These are phyloP conservation scores for Drosophila longiperda DNA, from an alignment of 2,888 invertebrate species.

Conservation along the genomic window DNA sequence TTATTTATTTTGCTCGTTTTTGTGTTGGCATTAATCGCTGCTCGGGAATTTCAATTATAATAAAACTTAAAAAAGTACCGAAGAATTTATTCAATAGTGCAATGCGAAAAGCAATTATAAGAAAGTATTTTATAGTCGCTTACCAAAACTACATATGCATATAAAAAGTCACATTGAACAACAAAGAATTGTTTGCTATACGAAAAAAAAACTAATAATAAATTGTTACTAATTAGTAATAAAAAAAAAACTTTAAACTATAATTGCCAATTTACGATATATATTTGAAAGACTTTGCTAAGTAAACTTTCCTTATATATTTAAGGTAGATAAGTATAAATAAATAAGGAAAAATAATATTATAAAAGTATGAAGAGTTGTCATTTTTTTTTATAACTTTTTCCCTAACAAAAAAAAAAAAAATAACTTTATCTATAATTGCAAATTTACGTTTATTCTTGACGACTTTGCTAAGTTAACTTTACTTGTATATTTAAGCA, in stretches of 20 bases:
- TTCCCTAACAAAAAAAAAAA: too few relatives aligned
- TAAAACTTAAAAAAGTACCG: constrained; percentile 74
- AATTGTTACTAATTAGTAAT: neutral
- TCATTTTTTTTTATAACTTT: too few relatives aligned
- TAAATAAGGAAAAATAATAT: neutral
- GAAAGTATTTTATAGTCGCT: constrained; percentile 77
- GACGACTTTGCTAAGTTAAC: too few relatives aligned
- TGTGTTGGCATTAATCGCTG: constrained; percentile 82
- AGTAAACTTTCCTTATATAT: neutral
- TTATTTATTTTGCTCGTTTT: constrained; percentile 82
- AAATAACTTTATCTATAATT: too few relatives aligned
- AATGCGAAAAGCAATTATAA: constrained; percentile 79
- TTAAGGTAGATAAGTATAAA: neutral
- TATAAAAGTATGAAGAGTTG: too few relatives aligned
- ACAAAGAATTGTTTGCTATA: neutral
- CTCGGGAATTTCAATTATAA: constrained; percentile 82
- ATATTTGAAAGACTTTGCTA: neutral
- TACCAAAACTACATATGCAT: constrained; percentile 33
- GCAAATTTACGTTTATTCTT: too few relatives aligned
- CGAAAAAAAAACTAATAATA: neutral
- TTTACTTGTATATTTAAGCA: too few relatives aligned
- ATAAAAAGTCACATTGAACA: constrained; percentile 1
- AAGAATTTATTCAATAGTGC: constrained; percentile 81
- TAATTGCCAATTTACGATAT: neutral
- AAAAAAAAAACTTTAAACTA: neutral